A percentile compares a stretch with the other conserved stretches of the same genome.
phyloP scores from a whole-genome alignment of 2,888 invertebrate species.

The Ligdia adustata region DNA sequence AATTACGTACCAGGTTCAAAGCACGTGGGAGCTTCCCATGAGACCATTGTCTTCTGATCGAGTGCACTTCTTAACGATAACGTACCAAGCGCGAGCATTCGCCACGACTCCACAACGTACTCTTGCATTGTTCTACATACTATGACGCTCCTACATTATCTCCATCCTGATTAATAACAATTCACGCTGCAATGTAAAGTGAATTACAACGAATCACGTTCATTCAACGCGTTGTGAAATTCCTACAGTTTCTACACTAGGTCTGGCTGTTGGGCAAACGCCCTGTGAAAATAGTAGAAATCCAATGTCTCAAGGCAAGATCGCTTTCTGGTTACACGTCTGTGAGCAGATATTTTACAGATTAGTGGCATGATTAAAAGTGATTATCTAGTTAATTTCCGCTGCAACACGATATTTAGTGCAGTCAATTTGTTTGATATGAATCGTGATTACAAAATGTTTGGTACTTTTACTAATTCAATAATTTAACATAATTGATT shows the following conservation, averaged over 20 bases:
- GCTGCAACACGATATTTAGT: slow-evolving; percentile 48
- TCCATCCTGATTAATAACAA: slow-evolving; percentile 48
- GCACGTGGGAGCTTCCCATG: slow-evolving; percentile 77
- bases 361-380: slow-evolving; percentile 63
- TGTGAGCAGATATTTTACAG: slow-evolving; percentile 59
- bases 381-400: slow-evolving; percentile 66
- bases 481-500: too few relatives aligned
- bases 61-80: slow-evolving; percentile 67
- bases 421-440: slow-evolving; percentile 38
- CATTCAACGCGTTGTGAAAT: slow-evolving; percentile 33
- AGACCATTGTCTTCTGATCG: slow-evolving; percentile 55
- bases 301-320: slow-evolving; percentile 70
- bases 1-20: slow-evolving; percentile 52
- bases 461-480: too few relatives aligned
- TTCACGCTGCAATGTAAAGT: slow-evolving; percentile 49
- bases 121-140: slow-evolving; percentile 54
- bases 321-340: slow-evolving; percentile 58
- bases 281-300: slow-evolving; percentile 66
- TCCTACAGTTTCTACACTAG: slow-evolving; percentile 47
- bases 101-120: slow-evolving; percentile 49
- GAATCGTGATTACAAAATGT: slow-evolving; percentile 29
- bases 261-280: slow-evolving; percentile 55
- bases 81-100: slow-evolving; percentile 49
- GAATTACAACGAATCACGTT: slow-evolving; percentile 44
- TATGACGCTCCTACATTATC: slow-evolving; percentile 43